Base-by-base conservation (phyloP, 2,113 vertebrate species). In the Anguilla rostrata region DNA sequence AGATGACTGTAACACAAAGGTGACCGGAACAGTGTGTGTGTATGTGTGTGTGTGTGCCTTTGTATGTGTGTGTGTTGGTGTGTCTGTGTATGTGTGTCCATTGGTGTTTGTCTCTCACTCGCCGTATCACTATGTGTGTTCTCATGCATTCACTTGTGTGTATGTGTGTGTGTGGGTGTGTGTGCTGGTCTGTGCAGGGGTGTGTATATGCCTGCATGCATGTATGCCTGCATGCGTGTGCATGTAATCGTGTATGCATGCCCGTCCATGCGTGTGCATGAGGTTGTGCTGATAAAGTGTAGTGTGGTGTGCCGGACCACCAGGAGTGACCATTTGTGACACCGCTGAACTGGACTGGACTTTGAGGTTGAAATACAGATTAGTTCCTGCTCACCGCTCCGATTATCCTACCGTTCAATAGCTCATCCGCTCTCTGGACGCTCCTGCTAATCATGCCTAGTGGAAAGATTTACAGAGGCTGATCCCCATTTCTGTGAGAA, bases 1-100 rank as follows among this genome's bases (percentile, higher is more conserved):
- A 34, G 71, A 39, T 81, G 78, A 39, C 12, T 82, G n/a, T 34
- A 83, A 78, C 81, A 29, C 79, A 66, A 66, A 87, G 84, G 46
- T 12, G 2, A 75, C 14, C 20, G 63, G 40, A 71, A 75, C 40
- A 75, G 60, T 46, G 39, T 46, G 60, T 12, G 22, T 29, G 60
- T 12, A 12, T 29, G 83, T 40, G 34, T 40, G 56, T 40, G 56
- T 40, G 56, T 39, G 83, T 40, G 29, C 39, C 29, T 16, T 34
- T 26, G 63, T n/a, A 1, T 71, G 20, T 71, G 63, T n/a, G 63
- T 26, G 26, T 71, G 63, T 83, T 39, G 40, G 81, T 82, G 0
- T 26, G 49, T 83, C 6, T 83, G 46, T 83, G 82, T 83, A 49
- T 83, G n/a, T 57, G 8, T 83, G 82, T 57, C n/a, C 57, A 34